A percentile compares a stretch with the other conserved stretches of the same genome.
phyloP scores from a whole-genome alignment of 2,888 invertebrate species.

The Glaucopsyche alexis region DNA sequence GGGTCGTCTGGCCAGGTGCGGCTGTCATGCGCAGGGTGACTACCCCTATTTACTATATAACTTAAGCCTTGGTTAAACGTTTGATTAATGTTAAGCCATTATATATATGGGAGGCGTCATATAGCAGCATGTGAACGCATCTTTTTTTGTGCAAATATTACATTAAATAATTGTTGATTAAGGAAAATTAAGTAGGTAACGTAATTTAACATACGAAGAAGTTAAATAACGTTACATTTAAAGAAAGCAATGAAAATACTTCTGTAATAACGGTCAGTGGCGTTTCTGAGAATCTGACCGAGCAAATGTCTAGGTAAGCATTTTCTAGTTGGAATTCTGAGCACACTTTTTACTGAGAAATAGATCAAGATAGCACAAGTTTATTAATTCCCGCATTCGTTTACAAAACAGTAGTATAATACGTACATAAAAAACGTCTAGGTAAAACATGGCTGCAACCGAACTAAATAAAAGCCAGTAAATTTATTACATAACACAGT shows the following conservation, averaged over 20 bases:
- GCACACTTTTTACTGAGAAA: background rate
- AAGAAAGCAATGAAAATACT: background rate
- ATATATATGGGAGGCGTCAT: constrained; percentile 1
- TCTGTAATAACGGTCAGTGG: background rate
- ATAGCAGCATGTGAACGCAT: constrained; percentile 18
- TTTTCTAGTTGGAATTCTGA: background rate
- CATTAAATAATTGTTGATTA: background rate
- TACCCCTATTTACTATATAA: constrained; percentile 54
- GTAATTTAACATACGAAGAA: no score
- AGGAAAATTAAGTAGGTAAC: no score
- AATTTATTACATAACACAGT: constrained; percentile 33
- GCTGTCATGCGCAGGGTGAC: constrained; percentile 55
- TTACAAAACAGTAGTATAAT: background rate
- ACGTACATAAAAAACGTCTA: background rate
- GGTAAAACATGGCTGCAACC: background rate
- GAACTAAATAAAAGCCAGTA: constrained; percentile 29
- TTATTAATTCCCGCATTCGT: background rate
- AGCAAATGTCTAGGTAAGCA: background rate
- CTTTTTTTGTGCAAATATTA: background rate
- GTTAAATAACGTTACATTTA: no score
- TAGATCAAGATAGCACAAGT: background rate
- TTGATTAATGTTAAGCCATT: constrained; percentile 57
- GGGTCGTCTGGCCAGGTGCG: constrained; percentile 71
- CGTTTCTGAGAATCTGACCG: background rate
- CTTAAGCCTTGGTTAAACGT: constrained; percentile 41